These are phyloP conservation scores for Porites divaricata DNA, from an alignment of 92 coral and sea anemone genomes.

Conservation along the genomic window DNA sequence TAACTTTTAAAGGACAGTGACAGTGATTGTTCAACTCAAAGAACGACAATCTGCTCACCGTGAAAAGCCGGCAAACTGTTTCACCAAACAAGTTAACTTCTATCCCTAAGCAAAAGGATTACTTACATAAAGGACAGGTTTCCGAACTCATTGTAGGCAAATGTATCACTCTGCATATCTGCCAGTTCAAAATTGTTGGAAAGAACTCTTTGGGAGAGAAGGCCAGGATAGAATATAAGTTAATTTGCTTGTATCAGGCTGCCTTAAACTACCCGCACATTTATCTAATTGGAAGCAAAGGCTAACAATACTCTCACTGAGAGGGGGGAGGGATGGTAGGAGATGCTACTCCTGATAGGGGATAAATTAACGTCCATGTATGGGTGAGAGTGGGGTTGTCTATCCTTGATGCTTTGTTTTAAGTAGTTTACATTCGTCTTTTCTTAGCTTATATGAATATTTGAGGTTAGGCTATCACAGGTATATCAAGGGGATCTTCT, in stretches of 20 bases:
- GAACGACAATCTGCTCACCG: too few relatives aligned
- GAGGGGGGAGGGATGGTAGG: too few relatives aligned
- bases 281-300: too few relatives aligned
- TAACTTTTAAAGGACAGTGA: too few relatives aligned
- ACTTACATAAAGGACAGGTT: conserved; percentile 64
- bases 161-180: conserved; percentile 40
- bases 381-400: too few relatives aligned
- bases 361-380: too few relatives aligned
- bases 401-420: background rate
- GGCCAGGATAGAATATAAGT: background rate
- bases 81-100: too few relatives aligned
- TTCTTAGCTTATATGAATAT: background rate
- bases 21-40: too few relatives aligned
- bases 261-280: too few relatives aligned
- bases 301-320: too few relatives aligned
- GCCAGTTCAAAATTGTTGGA: conserved; percentile 63
- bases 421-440: background rate
- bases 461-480: background rate
- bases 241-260: background rate
- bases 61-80: too few relatives aligned
- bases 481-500: background rate
- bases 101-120: background rate
- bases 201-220: conserved; percentile 42
- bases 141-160: conserved; percentile 22
- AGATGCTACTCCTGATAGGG: too few relatives aligned